Evolutionary conservation across 2,888 invertebrate species (phyloP), one percentile per base, ranked within the genome.

Genomic region (Nomada fucata): DNA sequence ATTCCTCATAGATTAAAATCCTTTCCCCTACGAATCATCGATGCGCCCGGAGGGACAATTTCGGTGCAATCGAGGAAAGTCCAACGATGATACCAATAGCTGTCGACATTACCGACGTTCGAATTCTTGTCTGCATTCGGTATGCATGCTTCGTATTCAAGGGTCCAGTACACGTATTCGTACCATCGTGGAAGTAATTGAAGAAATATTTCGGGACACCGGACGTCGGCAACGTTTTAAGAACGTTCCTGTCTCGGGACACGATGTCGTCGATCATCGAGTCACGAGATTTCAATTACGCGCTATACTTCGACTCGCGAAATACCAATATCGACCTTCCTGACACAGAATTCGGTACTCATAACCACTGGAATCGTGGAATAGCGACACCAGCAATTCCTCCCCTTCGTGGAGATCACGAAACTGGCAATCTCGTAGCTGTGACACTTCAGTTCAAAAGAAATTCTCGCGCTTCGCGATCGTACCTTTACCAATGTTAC

Each of bases 1-100:
- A 63, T 81, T 65, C 70, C 20, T 69, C 57, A 72, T 70, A 73
- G 68, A 77, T 77, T 61, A 65, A 70, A 77, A 76, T 57, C 67
- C 68, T 23, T 67, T 73, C 68, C 55, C 63, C 36, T n/a, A 57
- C 13, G 52, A 63, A 53, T 36, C 71, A 20, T 42, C 53, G 68
- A 57, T 44, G 65, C 15, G 26, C 20, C 61, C 42, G 44, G 47
- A 50, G 47, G 47, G 67, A 23, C 36, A 70, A 68, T 57, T 23
- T 26, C 44, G 23, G 15, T 42, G 36, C 23, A 44, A 47, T 29
- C 63, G 29, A n/a, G 47, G 60, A 64, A 23, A 23, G 29, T 70
- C 52, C 42, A 59, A 44, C 67, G 64, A 61, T 67, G 29, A 20
- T 29, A 78, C 59, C 59, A 59, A 79, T 70, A 59, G 36, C 64